Evolutionary conservation across 2,888 invertebrate species (phyloP), one percentile per base, ranked within the genome.

Genomic region (Cryptus armator): DNA sequence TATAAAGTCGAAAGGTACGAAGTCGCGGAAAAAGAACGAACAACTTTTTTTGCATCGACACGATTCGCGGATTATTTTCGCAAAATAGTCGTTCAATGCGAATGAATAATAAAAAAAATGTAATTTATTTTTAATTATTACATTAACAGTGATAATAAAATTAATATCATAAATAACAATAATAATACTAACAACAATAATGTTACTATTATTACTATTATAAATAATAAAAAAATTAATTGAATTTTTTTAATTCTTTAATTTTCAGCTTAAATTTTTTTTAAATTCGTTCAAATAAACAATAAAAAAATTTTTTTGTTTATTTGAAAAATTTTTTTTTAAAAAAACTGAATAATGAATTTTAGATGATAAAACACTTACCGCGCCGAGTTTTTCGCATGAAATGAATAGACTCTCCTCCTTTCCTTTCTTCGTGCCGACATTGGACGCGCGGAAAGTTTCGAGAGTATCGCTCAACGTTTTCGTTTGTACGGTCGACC

Each of bases 391-490:
- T 86, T 88, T 90, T 44, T 77, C 89, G 81, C 91, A 92, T 37
- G 87, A 87, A 14, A 72, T 78, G 24, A 85, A 92, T 46, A 92
- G 91, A 76, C 94, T 94, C 86, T 94, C 94, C 64, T 94, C 93
- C 89, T 94, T 95, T 56, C 92, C 94, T 66, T 91, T 92, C 77
- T 92, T 92, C 82, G 94, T 92, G 70, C 94, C 94, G 78, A 94
- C 93, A 87, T 95, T 94, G 19, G 90, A 92, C 29, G 92, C 92
- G 86, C 94, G 92, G 89, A 96, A 95, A 48, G 94, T 92, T 81
- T 93, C 92, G 78, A 96, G 90, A 3, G 95, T 94, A 86, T 95
- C 94, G 64, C 90, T 92, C 48, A 96, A 92, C 59, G 92, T 87
- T 86, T 94, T 95, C 80, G 91, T 91, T 86, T 94, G 93, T 32